Evolutionary conservation across 2,888 invertebrate genomes (phyloP), one percentile per base, ranked within the genome.

Genomic region (Cryptocephalus moraei): DNA sequence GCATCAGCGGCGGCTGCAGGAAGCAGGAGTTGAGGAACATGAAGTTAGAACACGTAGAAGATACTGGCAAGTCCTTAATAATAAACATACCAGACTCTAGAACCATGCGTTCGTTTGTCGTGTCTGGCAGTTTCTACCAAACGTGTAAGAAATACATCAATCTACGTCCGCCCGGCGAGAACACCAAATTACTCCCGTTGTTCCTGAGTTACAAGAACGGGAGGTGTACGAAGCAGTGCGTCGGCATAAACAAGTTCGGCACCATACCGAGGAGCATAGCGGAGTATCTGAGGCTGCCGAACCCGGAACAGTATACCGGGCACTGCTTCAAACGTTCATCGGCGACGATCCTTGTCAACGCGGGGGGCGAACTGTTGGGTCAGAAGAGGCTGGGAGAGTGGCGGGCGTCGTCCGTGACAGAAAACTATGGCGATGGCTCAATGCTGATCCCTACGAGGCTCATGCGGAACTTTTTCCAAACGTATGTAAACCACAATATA

Each of bases 171-270:
- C 11, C 22, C 14, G 14, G 47, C 11, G 39, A 33, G 12, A 8
- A n/a, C 4, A 12, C 34, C 36, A 33, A 14, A 4, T 9, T 41
- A 36, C 22, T 22, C 22, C n/a, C 11, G 6, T 53, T 56, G 41
- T 55, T 56, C 43, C 33, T 56, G 11, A 48, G 50, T 11, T 55
- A 49, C 39, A 49, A 49, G 46, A 49, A 50, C 1, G 52, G 53
- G 3, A 54, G 49, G 44, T 54, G 51, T 39, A 46, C 43, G n/a
- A 6, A 9, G 8, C 52, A 54, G 38, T 43, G 41, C 32, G 46
- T 52, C 34, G 52, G 55, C 4, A 48, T 49, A 4, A 50, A 55
- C 40, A 55, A 52, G 46, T 45, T 55, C 39, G 47, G 50, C 31
- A 42, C 36, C 12, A 49, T 52, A 49, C 47, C 43, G 9, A 49